Evolutionary conservation across 2,797 vertebrate species (phyloP), one percentile per base, ranked within the genome.

Genomic region (Delichon dasypus): DNA sequence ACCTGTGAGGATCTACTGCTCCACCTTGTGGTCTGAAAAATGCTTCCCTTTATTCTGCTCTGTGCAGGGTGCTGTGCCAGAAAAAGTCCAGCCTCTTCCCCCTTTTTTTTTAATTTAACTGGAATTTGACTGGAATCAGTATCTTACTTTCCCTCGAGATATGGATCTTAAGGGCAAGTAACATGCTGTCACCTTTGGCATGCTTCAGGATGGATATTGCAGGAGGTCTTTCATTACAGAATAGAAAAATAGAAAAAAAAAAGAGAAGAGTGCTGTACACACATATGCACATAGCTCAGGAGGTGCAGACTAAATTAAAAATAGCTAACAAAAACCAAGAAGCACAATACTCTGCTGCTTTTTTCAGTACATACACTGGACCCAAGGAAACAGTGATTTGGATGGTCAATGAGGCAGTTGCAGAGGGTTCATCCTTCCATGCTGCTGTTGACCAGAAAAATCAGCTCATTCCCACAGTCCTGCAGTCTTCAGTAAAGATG

Each of bases 1-100:
- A 64, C 78, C 95, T 92, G 1, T 82, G 51, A 97, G 94, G 96
- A 84, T 94, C 90, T 72, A 42, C 53, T 94, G 93, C 96, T 96
- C 97, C 96, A 97, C 90, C 97, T 97, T 94, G 97, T 96, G 97
- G 97, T 87, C 34, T 58, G 73, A 47, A 51, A 53, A 85, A 88
- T 29, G 2, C 71, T 86, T 71, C 68, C 71, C 1, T 0, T 70
- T 67, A 13, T 5, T 64, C 40, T 48, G 1, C 29, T 77, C 12
- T 3, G 2, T 3, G 18, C 26, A 22, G 15, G 76, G 30, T 10
- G 11, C 15, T 38, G 25, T 10, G 45, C 18, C 66, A 53, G 60
- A 38, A 54, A 53, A 74, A 60, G 42, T 60, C 32, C 42, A 29
- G 10, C 27, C 27, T 42, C 48, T 61, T 38, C 2, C 14, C 16